phyloP scores from a whole-genome alignment of 2,113 vertebrate species.

The Erpornis zantholeuca region DNA sequence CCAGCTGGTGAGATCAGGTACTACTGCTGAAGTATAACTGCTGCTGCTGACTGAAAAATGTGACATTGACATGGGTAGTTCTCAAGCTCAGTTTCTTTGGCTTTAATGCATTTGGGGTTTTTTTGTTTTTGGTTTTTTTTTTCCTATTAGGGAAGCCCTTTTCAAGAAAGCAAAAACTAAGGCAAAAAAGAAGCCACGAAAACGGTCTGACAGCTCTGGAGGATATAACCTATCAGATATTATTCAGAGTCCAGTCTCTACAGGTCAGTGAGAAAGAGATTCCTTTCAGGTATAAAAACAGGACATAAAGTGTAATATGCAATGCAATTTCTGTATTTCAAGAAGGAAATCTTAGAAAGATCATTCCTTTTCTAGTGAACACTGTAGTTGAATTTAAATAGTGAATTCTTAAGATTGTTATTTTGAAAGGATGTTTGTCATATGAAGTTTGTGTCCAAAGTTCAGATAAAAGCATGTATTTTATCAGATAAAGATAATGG shows the following conservation, averaged over 20 bases:
- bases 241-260: constrained; percentile 86
- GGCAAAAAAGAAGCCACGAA: constrained; percentile 90
- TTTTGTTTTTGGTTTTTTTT: neutral
- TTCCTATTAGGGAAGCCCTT: constrained; percentile 79
- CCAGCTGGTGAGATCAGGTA: neutral
- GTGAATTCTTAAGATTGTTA: neutral
- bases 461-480: neutral
- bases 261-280: constrained; percentile 77
- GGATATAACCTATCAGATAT: constrained; percentile 95
- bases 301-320: neutral
- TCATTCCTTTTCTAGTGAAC: neutral
- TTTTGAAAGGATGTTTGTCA: neutral
- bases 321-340: neutral
- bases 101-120: neutral
- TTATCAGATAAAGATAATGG: neutral
- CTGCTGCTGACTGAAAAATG: neutral
- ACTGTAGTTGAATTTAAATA: neutral
- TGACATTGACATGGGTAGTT: neutral
- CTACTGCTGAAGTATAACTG: neutral
- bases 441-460: neutral
- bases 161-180: constrained; percentile 92
- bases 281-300: neutral
- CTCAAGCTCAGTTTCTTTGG: neutral
- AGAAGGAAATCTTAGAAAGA: neutral
- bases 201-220: constrained; percentile 91